Evolutionary conservation across 2,797 vertebrate species (phyloP), one percentile per base, ranked within the genome.

Genomic region (Mionectes olivaceus): DNA sequence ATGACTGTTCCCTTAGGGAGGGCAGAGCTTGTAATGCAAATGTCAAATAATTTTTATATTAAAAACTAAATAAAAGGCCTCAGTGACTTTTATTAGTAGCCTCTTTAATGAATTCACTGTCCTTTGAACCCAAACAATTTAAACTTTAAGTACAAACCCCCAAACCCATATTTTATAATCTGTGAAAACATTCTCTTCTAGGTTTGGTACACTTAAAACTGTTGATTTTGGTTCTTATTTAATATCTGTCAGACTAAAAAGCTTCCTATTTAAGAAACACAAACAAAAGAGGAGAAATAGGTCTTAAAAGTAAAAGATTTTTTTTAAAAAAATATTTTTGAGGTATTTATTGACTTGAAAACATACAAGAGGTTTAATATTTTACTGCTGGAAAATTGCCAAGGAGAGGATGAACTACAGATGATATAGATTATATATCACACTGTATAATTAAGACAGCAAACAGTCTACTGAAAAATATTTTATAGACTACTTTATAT

Each of bases 21-120:
- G 93, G 96, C 77, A 71, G 73, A 73, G 93, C 81, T 93, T 47
- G 35, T 97, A 98, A 98, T 97, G 97, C 96, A 98, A 97, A 97
- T 97, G 98, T 98, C 98, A 98, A 98, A 98, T 98, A 98, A 98
- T 97, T 97, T 97, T 82, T 94, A 97, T 98, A 98, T 98, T 98
- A 98, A 98, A 98, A 97, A 96, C 97, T 97, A 98, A 98, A 98
- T 98, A 98, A 98, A 98, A 98, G 96, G 97, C 98, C 97, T 95
- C 97, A 97, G 97, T 46, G 37, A 96, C 98, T 98, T 98, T 98
- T 98, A 98, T 98, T 97, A 96, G 97, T 86, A 96, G 96, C 81
- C 96, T 96, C 94, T 96, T 96, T 97, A 97, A 98, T 98, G 93
- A 97, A 97, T 97, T 91, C 77, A 50, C 81, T 95, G 88, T 89